A percentile compares a stretch with the other conserved stretches of the same genome.
phyloP scores from a whole-genome alignment of 2,113 vertebrate species.

The Gavialis gangeticus region DNA sequence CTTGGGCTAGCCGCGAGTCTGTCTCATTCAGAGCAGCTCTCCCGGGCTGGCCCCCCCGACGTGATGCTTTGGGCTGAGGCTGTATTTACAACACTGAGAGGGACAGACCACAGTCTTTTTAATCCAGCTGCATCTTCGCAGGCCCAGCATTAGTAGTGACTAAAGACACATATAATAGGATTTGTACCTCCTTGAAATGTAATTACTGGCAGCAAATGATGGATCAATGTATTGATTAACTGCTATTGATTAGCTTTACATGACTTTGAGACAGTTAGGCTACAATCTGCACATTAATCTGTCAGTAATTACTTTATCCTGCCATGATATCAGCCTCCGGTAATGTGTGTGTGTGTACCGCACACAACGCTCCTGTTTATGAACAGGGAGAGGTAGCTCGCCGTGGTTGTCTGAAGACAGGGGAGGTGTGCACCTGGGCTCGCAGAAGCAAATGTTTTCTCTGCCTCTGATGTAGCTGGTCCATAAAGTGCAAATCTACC shows the following conservation, averaged over 20 bases:
- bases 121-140: accelerated
- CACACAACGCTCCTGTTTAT: neutral
- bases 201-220: slow-evolving; percentile 56
- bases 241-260: slow-evolving; percentile 58
- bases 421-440: no score
- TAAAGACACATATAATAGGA: neutral
- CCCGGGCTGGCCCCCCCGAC: slow-evolving; percentile 22
- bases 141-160: neutral
- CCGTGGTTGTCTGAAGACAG: no score
- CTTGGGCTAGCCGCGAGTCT: neutral
- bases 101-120: neutral
- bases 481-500: neutral
- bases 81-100: neutral
- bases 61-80: neutral
- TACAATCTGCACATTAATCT: slow-evolving; percentile 44
- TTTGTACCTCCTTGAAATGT: slow-evolving; percentile 51
- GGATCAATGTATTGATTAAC: slow-evolving; percentile 68
- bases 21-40: slow-evolving; percentile 1
- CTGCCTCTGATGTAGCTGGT: no score
- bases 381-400: no score
- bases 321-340: neutral
- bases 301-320: slow-evolving; percentile 34
- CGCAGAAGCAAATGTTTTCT: no score
- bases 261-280: slow-evolving; percentile 20
- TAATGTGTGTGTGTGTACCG: neutral